Base-by-base conservation (phyloP, 2,113 vertebrate species). In the Camelus dromedarius region DNA sequence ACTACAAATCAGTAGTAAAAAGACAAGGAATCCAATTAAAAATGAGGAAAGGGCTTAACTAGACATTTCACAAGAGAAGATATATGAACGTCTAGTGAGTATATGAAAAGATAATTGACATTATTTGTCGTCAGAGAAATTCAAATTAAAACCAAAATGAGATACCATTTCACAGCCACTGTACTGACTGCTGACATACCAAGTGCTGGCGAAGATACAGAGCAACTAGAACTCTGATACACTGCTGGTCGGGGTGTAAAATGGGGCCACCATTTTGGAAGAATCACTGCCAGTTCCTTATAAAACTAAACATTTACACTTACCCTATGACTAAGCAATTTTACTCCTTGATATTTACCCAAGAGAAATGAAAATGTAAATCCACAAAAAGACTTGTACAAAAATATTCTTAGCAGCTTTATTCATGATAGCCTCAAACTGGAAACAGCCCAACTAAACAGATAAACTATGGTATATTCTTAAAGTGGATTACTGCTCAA, bases 311-410 rank as follows among this genome's bases (percentile, higher is more conserved):
- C 58, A 84, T 42, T 42, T 90, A 64, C 58, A 88, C 81, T 80
- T 97, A 66, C 54, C 89, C 72, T 81, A 89, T 82, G 92, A 95
- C 93, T 88, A 91, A 91, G 79, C 92, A 70, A 81, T 96, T 95
- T 95, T 60, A 92, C 54, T 96, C 28, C 75, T 93, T 79, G 87
- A 73, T 95, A 89, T 93, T 97, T 91, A 84, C 79, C 75, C 75
- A 95, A 79, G 75, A 96, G 81, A 93, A 97, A 95, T n/a, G 48
- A 89, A 95, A 95, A 92, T 82, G 54, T 64, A 94, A 97, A 96
- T 97, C 80, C 52, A 95, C 85, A 72, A 88, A 86, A 93, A 91
- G 30, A 81, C 62, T 50, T 79, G n/a, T 84, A 52, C 54, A 79
- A 94, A 60, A 96, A 91, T 95, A 97, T 96, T 85, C 67, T 82